These are phyloP conservation scores for Drosophila neotestacea DNA, from an alignment of 2,888 invertebrate species.

Conservation along the genomic window DNA sequence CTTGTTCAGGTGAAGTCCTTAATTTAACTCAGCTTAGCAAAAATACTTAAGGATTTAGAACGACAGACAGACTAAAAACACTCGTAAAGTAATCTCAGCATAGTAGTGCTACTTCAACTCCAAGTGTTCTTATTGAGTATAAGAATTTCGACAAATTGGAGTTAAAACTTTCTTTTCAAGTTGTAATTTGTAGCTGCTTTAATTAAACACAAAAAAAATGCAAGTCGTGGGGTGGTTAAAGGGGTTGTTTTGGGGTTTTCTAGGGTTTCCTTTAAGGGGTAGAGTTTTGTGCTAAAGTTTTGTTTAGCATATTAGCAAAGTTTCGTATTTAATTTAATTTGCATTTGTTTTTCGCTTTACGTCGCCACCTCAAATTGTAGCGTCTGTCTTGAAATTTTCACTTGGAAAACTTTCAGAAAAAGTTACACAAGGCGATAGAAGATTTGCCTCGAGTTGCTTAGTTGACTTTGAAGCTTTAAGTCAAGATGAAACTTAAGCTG, in stretches of 20 bases:
- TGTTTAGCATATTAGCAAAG: conserved; percentile 71
- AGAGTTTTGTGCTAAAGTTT: conserved; percentile 46
- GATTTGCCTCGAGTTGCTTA: conserved; percentile 3
- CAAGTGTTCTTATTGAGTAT: conserved; percentile 11
- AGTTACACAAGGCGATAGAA: neutral
- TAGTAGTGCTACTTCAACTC: neutral
- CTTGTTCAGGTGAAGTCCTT: no score
- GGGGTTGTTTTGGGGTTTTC: neutral
- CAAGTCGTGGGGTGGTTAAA: no score
- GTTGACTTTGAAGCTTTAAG: conserved; percentile 35
- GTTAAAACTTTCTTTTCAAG: conserved; percentile 35
- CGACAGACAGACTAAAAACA: neutral
- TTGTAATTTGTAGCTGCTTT: conserved; percentile 59
- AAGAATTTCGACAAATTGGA: conserved; percentile 12
- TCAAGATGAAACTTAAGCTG: conserved; percentile 11
- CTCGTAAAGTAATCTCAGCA: neutral
- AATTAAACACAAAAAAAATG: conserved; percentile 58
- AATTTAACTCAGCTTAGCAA: no score
- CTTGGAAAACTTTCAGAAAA: conserved; percentile 36
- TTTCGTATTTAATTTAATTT: conserved; percentile 75
- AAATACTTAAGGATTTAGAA: neutral
- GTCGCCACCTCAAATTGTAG: conserved; percentile 33
- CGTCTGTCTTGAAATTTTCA: conserved; percentile 59
- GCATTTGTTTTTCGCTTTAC: conserved; percentile 47
- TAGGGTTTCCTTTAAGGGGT: conserved; percentile 7